Percentiles rank a stretch among this genome's conserved stretches.
Evolutionary conservation across 1,140 invertebrate genomes (phyloP).

Genomic region (Procambarus clarkii): DNA sequence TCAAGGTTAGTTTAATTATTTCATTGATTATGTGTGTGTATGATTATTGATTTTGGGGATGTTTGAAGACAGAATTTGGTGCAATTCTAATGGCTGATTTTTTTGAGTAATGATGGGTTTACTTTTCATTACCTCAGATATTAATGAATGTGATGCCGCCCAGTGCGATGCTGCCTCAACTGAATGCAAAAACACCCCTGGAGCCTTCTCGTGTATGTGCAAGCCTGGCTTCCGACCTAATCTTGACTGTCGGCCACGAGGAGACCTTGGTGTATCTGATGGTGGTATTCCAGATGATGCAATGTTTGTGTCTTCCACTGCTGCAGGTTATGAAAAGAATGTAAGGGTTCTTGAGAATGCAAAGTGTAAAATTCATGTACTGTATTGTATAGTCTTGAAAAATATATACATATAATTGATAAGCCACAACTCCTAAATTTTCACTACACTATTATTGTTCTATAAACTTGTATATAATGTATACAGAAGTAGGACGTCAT

Average conservation of each 20-base stretch:
- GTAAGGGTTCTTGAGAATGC: slow-evolving; percentile 77
- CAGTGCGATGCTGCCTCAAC: slow-evolving; percentile 94
- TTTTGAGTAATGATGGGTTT: no score
- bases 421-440: no score
- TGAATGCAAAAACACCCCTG: slow-evolving; percentile 92
- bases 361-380: no score
- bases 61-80: no score
- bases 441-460: no score
- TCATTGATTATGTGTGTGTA: not conserved
- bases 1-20: slow-evolving; percentile 79
- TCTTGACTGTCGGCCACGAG: slow-evolving; percentile 91
- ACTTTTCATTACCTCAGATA: slow-evolving; percentile 79
- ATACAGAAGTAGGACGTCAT: no score
- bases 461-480: no score
- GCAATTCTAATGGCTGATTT: no score
- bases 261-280: slow-evolving; percentile 90
- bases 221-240: slow-evolving; percentile 89
- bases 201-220: slow-evolving; percentile 95
- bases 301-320: slow-evolving; percentile 89
- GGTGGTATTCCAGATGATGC: slow-evolving; percentile 92
- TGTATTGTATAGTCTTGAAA: no score
- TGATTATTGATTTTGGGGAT: no score
- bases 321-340: slow-evolving; percentile 87
- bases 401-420: no score
- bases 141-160: slow-evolving; percentile 91